These are phyloP conservation scores for Catostylus mosaicus DNA, from an alignment of 30 jellyfish, hydroid and myxozoan genomes.

Conservation along the genomic window DNA sequence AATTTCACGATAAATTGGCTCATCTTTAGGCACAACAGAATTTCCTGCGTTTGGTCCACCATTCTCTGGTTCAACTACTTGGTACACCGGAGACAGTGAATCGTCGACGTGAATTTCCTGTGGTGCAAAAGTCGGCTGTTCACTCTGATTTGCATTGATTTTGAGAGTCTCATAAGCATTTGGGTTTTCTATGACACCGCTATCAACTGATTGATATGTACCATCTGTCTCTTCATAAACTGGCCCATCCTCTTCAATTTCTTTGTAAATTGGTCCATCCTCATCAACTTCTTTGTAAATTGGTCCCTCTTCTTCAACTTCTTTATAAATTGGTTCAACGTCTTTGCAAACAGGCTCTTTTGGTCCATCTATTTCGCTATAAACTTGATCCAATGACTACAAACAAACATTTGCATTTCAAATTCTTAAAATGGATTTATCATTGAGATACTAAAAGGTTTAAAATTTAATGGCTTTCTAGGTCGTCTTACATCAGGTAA, in stretches of 20 bases:
- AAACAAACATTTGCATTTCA: no score
- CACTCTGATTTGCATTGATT: not conserved
- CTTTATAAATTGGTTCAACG: not conserved
- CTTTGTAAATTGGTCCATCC: slow-evolving; percentile 52
- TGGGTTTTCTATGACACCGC: not conserved
- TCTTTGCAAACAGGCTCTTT: not conserved
- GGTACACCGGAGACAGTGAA: slow-evolving; percentile 46
- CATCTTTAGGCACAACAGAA: not conserved
- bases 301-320: not conserved
- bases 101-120: not conserved
- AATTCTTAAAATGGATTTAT: no score
- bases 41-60: not conserved
- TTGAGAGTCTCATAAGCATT: slow-evolving; percentile 23
- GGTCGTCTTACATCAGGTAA: no score
- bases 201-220: slow-evolving; percentile 16
- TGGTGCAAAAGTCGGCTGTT: not conserved
- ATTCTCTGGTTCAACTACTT: not conserved
- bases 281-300: slow-evolving; percentile 9
- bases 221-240: slow-evolving; percentile 12
- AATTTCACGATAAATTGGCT: not conserved
- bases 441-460: no score
- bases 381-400: not conserved
- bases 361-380: not conserved
- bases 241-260: slow-evolving; percentile 23
- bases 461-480: not conserved